phyloP scores from a whole-genome alignment of 2,113 vertebrate species.

The Caretta caretta region DNA sequence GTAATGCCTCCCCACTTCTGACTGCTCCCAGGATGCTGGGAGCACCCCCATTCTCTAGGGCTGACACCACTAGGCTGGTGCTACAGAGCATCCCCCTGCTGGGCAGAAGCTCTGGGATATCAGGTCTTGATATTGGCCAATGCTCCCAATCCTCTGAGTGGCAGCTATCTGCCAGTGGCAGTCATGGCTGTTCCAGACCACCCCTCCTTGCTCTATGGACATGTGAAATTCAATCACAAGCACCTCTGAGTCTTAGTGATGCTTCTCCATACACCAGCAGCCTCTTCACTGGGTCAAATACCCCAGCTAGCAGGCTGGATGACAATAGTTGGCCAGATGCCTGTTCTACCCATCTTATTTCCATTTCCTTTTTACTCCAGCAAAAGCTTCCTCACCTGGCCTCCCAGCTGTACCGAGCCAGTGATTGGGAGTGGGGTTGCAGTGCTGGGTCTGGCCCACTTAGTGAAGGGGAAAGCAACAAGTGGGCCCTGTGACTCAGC shows the following conservation, averaged over 20 bases:
- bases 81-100: not conserved
- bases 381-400: no score
- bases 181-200: not conserved
- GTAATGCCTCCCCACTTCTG: fast-evolving
- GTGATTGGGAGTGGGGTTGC: not conserved
- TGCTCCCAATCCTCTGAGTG: not conserved
- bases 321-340: not conserved
- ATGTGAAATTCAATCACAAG: not conserved
- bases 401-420: not conserved
- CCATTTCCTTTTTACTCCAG: no score
- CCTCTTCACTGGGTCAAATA: not conserved
- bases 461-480: not conserved
- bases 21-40: not conserved
- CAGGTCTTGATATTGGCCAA: not conserved
- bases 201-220: not conserved
- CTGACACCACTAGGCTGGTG: not conserved
- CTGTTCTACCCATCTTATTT: not conserved
- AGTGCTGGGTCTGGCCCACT: not conserved
- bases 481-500: not conserved
- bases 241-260: not conserved
- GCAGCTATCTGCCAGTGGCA: not conserved
- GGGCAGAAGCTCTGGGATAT: not conserved
- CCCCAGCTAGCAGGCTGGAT: not conserved
- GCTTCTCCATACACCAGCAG: not conserved
- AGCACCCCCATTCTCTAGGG: fast-evolving